Evolutionary conservation across 2,797 vertebrate species (phyloP), one percentile per base, ranked within the genome.

Genomic region (Lagodon rhomboides): DNA sequence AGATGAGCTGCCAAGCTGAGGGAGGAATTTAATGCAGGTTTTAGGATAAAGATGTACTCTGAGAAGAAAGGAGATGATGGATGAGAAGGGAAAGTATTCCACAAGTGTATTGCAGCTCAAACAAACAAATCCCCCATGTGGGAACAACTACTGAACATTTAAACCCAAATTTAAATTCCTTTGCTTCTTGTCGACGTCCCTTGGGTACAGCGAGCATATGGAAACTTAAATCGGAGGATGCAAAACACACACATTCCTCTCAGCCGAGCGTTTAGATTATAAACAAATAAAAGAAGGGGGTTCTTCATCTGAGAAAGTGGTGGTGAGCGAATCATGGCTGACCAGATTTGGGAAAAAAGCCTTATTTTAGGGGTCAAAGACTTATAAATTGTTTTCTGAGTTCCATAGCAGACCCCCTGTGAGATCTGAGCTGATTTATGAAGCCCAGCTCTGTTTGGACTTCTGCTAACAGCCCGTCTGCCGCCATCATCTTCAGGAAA

Each of bases 81-180:
- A 93, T 90, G 90, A 44, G 25, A 69, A 84, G 62, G 65, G 59
- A 68, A 79, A 58, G 23, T 77, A 69, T 75, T 85, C 67, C 58
- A 38, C 62, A 75, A 89, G 82, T 62, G 77, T 49, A 66, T 18
- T 67, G 50, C 67, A 79, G 68, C 88, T 91, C 81, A 89, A 84
- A 88, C 82, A 90, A 90, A 87, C 85, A 87, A 83, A 86, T 76
- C 55, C 27, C 66, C 85, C 93, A 94, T 94, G 89, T 94, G 94
- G 91, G 72, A 94, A 79, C 89, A 93, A 93, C 93, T 93, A 92
- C 79, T 46, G 80, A 87, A 85, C 84, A 90, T 88, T 91, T 92
- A 90, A 87, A 89, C 89, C 60, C 84, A 82, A 80, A 93, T 92
- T 90, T 60, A 91, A 91, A 93, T 93, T 93, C 91, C 87, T 92